Percentiles rank a stretch among this genome's conserved stretches.
Conservation (phyloP, 2,888 invertebrate genomes). For the Iselma pallidipennis region DNA sequence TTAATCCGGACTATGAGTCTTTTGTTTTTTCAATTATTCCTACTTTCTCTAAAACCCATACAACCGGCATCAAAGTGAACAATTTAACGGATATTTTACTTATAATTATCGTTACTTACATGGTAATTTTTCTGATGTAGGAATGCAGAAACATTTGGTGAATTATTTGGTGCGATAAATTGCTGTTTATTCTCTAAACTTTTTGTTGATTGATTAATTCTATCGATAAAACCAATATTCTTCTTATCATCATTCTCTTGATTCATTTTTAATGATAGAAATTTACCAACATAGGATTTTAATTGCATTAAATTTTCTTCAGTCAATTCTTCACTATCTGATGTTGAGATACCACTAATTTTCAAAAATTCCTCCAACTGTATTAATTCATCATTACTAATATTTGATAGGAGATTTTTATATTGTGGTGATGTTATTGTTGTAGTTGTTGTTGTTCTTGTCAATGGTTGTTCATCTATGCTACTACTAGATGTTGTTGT, state of each 20-base stretch:
- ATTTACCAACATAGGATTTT: slow-evolving; percentile 71
- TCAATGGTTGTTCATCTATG: slow-evolving; percentile 59
- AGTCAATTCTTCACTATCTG: slow-evolving; percentile 66
- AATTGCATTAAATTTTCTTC: slow-evolving; percentile 72
- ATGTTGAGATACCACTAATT: slow-evolving; percentile 70
- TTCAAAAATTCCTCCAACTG: slow-evolving; percentile 74
- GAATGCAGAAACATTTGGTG: slow-evolving; percentile 72
- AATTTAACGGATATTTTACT: not conserved
- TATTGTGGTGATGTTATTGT: slow-evolving; percentile 10
- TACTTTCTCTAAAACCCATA: too few relatives aligned
- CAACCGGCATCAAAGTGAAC: too few relatives aligned
- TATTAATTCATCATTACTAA: slow-evolving; percentile 66
- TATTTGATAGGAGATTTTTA: slow-evolving; percentile 48
- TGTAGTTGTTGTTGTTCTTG: slow-evolving; percentile 3
- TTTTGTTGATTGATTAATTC: slow-evolving; percentile 60
- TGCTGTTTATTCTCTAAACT: slow-evolving; percentile 56
- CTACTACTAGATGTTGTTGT: slow-evolving; percentile 58
- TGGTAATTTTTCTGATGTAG: slow-evolving; percentile 63
- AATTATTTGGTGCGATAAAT: slow-evolving; percentile 70
- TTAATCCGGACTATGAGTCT: too few relatives aligned
- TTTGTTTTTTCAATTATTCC: too few relatives aligned
- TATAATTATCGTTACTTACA: slow-evolving; percentile 50
- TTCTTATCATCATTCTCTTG: slow-evolving; percentile 70
- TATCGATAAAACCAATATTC: slow-evolving; percentile 77
- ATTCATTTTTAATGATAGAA: slow-evolving; percentile 71